Base-by-base conservation (phyloP, 2,113 vertebrate genomes). In the Ornithorhynchus anatinus region DNA sequence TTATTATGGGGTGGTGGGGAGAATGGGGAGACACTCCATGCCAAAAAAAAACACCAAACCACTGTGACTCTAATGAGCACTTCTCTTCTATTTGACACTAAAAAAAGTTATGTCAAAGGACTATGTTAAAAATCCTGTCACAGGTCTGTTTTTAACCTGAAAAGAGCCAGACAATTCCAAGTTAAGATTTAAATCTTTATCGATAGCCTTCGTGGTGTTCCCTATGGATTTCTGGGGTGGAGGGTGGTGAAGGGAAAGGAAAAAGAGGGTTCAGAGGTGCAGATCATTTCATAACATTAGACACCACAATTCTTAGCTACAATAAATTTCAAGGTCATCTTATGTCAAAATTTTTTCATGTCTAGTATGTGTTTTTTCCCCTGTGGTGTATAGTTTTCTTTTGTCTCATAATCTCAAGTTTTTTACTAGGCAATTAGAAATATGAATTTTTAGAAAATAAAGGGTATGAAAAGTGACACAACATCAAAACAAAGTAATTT, bases 41-140 rank as follows among this genome's bases (percentile, higher is more conserved):
- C 59, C 69, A 60, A 32, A 44, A 38, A 27, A 40, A 68, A 77
- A 73, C n/a, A n/a, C n/a, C n/a, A 77, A 62, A 65, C 66, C 29
- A 60, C 22, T 57, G 37, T 17, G 35, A 63, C 47, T 83, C 58
- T 33, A 79, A 74, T 25, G 54, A 85, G 56, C 27, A 48, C 5
- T 6, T 77, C 69, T 80, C 81, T 79, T 79, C 51, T 37, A 45
- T 75, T 77, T 80, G 75, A 80, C 73, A 75, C 61, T 79, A 69
- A 79, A 81, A 79, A 77, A 75, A 82, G 65, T 62, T 83, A 83
- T 83, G 69, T 77, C 75, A 38, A 62, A 79, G 47, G n/a, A 77
- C 59, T 59, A 37, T 35, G 38, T 73, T 76, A 59, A 66, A n/a
- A 67, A 29, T 62, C 52, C 53, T 73, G 58, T 61, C 77, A 57